Conservation (phyloP, 2,888 invertebrate genomes). For the Lymantria monacha region DNA sequence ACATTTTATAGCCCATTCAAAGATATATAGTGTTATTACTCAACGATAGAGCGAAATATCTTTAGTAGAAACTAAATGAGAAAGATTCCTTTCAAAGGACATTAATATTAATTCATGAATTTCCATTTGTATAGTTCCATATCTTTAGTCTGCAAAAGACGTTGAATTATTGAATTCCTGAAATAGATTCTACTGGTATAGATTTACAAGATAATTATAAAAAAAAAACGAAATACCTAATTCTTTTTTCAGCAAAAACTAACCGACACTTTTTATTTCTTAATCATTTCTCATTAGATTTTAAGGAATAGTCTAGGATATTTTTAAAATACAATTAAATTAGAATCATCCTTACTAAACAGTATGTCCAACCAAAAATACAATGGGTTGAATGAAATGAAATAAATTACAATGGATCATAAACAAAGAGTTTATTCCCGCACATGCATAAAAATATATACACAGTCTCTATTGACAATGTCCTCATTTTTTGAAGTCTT, state of each 20-base stretch:
- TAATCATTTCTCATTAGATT: neutral
- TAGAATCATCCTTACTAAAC: too few species aligned
- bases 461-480: too few species aligned
- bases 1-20: too few species aligned
- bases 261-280: neutral
- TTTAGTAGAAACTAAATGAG: too few species aligned
- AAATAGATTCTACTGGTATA: neutral
- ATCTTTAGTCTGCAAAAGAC: neutral
- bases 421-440: neutral
- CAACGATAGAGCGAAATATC: neutral
- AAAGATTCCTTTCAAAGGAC: neutral
- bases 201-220: neutral
- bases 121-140: neutral
- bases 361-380: too few species aligned
- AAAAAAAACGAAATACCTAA: too few species aligned
- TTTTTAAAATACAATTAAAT: neutral
- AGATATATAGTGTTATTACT: neutral
- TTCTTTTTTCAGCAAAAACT: neutral
- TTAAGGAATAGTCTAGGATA: neutral
- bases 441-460: too few species aligned
- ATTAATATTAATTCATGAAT: neutral
- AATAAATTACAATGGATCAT: neutral
- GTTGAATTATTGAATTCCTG: conserved; percentile 2
- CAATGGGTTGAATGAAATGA: neutral
- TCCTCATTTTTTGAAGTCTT: too few species aligned